Evolutionary conservation across 2,797 vertebrate genomes (phyloP), one percentile per base, ranked within the genome.

Genomic region (Protonibea diacanthus): DNA sequence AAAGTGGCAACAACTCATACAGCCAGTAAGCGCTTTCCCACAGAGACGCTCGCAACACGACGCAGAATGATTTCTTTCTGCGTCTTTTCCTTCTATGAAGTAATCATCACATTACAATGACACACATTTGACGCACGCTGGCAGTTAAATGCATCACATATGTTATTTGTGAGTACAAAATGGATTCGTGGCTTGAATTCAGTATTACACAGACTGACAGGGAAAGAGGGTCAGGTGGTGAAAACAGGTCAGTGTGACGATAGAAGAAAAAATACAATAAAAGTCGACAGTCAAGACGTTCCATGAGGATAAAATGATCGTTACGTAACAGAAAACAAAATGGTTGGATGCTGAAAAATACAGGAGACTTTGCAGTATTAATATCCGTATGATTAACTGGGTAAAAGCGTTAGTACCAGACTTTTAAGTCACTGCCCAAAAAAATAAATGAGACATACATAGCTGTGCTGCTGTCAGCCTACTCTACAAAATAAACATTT

Each of bases 1-100:
- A 38, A 65, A 74, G 60, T 58, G 71, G 69, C 44, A 68, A 49
- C 66, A 62, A 47, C 58, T 73, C 57, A 44, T 71, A 63, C 69
- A 44, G 62, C 48, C 71, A 42, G 69, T 64, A 5, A 63, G 40
- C 52, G 65, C 60, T 38, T 20, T 51, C 33, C 21, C 25, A 27
- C 15, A 38, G 20, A 33, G 38, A 60, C 7, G 18, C 47, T 61
- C 11, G 13, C n/a, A 74, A 0, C 21, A 49, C 6, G 25, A 27
- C 27, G 33, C 57, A 44, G 10, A 17, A 42, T 23, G 44, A 3
- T 2, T 8, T 57, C 51, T 55, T 25, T 42, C 52, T 48, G 13
- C 1, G 7, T 53, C 51, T 3, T 49, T 38, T 68, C 10, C 6
- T 47, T 81, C 21, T 25, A 3, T 11, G 7, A 62, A 47, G 7